These are phyloP conservation scores for Papilio aristodemus DNA, from an alignment of 1,140 invertebrate genomes.

Conservation along the genomic window DNA sequence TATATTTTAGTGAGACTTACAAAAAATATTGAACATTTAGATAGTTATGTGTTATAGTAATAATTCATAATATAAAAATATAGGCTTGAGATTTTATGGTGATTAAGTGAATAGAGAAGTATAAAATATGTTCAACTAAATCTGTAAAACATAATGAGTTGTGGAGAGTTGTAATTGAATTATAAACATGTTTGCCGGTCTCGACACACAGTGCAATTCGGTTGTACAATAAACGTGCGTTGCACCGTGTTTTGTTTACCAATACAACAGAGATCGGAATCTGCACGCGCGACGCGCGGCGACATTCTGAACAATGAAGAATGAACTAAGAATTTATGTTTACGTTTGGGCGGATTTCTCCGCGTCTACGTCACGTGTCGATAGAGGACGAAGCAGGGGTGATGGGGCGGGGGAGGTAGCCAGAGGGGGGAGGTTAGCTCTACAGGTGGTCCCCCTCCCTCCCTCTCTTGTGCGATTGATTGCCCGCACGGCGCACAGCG, in stretches of 20 bases:
- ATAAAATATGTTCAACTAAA: conserved; percentile 18
- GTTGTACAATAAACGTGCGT: neutral
- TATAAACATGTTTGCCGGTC: conserved; percentile 43
- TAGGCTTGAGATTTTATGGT: too few relatives aligned
- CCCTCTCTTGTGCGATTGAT: conserved; percentile 61
- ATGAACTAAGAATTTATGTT: conserved; percentile 79
- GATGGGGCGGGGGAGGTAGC: conserved; percentile 41
- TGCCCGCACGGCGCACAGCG: conserved; percentile 64
- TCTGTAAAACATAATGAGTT: conserved; percentile 36
- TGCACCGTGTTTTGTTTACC: conserved; percentile 66
- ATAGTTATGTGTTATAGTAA: too few relatives aligned
- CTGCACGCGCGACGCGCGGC: conserved; percentile 61
- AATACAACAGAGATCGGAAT: conserved; percentile 71
- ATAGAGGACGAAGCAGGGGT: conserved; percentile 23
- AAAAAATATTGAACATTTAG: too few relatives aligned
- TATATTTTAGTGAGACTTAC: too few relatives aligned
- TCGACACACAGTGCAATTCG: neutral
- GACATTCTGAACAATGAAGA: conserved; percentile 77
- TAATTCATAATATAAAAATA: too few relatives aligned
- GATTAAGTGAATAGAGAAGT: too few relatives aligned
- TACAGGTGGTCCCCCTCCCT: conserved; percentile 66
- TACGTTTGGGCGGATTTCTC: conserved; percentile 78
- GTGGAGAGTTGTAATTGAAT: conserved; percentile 67
- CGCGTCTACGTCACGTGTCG: conserved; percentile 75
- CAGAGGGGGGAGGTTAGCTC: conserved; percentile 48